Evolutionary conservation across 1,140 invertebrate genomes (phyloP), one percentile per base, ranked within the genome.

Genomic region (Potamilus streckersoni): DNA sequence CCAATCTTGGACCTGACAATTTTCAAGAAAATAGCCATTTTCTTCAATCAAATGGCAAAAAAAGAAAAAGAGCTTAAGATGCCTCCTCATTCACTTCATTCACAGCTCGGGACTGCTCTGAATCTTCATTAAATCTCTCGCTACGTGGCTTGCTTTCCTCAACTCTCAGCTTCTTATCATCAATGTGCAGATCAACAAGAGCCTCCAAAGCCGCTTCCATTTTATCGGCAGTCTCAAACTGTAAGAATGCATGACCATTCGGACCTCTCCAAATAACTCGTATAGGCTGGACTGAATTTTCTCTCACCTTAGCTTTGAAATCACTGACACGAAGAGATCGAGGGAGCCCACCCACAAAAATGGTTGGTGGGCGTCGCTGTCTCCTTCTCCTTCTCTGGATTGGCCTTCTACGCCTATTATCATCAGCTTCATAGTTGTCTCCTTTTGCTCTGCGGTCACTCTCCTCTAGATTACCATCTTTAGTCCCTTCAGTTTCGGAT

Each of bases 281-380:
- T n/a, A 87, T 73, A 38, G 86, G 86, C 61, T 84, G 82, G n/a
- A 87, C 86, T 57, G 85, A 80, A 3, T 77, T 76, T 19, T 80
- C 83, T 4, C 82, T 68, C 8, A 87, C 80, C 69, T 87, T 79
- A 23, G 78, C 74, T 77, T 87, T 87, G 67, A 87, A 82, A 62
- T 85, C 82, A 62, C 82, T 84, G 55, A 87, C 86, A 38, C 86
- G 79, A 60, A 86, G 76, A 13, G 81, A 81, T 15, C 83, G 73
- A 17, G 86, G 85, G 31, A 87, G 69, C n/a, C 82, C 85, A 16
- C 86, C 86, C 17, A 86, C 81, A 72, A 83, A 87, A 20, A 87
- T 80, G 49, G 83, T 64, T 13, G 80, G 64, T 67, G 73, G 73
- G 65, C 69, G 65, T 16, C 72, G 65, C 55, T 69, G 65, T 67